Base-by-base conservation (phyloP, 2,797 vertebrate species). In the Clarias laeviceps region DNA sequence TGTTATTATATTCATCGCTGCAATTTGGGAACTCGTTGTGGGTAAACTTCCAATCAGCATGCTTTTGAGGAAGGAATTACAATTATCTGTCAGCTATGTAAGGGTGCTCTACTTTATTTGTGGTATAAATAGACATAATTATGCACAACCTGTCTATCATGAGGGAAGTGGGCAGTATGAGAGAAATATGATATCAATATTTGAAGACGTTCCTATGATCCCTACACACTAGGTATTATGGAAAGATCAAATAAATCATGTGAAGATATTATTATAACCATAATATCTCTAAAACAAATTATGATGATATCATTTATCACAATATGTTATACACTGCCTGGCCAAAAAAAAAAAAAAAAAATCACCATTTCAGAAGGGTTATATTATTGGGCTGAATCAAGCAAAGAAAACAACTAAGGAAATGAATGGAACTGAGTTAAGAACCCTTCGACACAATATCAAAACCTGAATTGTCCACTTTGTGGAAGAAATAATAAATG, bases 1-100 rank as follows among this genome's bases (percentile, higher is more conserved):
- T 80, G 64, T 84, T 79, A 64, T 76, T 84, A 57, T 79, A 69
- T 84, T 79, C 45, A 70, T 70, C 6, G 32, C 24, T 45, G 32
- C 37, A 14, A 40, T 79, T 84, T 80, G 45, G 54, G 59, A 77
- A 14, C 56, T 78, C 32, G n/a, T 37, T 78, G 56, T 78, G 76
- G 22, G 76, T 37, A 78, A 78, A 61, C 56, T 61, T 61, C 37
- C 76, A 78, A 24, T 78, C 57, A 37, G 56, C 5, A 15, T 15
- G 57, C 14, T 78, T 78, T 78, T 61, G 32, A 59, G 57, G n/a
- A 14, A 37, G 76, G 34, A 45, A 80, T 80, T 80, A 20, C 37
- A 80, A 64, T 17, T 2, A 64, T 80, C 34, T 20, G 37, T 80
- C 61, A 45, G 27, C 24, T 4, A 9, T 8, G 5, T 62, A 0